Base-by-base conservation (phyloP, 2,888 invertebrate species). In the Lymantria dispar region DNA sequence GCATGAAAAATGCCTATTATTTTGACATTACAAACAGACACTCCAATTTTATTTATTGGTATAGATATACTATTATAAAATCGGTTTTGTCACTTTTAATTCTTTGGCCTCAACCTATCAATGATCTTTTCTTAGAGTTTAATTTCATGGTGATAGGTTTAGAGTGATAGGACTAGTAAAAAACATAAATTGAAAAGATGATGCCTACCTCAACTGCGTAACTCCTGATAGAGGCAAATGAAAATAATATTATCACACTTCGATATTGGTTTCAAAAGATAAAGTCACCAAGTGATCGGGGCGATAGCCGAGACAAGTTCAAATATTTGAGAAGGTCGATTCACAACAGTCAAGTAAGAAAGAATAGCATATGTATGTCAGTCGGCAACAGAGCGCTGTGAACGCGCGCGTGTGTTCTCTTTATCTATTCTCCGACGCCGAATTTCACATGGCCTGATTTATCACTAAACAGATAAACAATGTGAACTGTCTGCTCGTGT, bases 241-340 rank as follows among this genome's bases (percentile, higher is more conserved):
- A 73, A 64, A 46, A 36, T 52, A 56, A 67, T 55, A 68, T 63
- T 58, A 62, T 62, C 58, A 69, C 57, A 62, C 22, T 22, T 22
- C 5, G 11, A 67, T 67, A 63, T 64, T 64, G 63, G 62, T 48
- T 45, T 39, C 49, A 13, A 13, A 29, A 61, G 71, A 74, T 76
- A 75, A 70, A 58, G 57, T 59, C 53, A 46, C 60, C 64, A 64
- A 74, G 60, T 64, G 52, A 57, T 53, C 59, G 58, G 56, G 65
- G 62, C 64, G 76, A 77, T 74, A 75, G 69, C 52, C 52, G 56
- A 74, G 68, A 60, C 74, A 80, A 83, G 80, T 80, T 79, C 78
- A 85, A 82, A 82, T 79, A 83, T 78, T 78, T 70, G 70, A 72
- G 78, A 80, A 83, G 83, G 81, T 83, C 80, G 77, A 68, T 72